Evolutionary conservation across 1,140 invertebrate genomes (phyloP), one percentile per base, ranked within the genome.

Genomic region (Achatina immaculata): DNA sequence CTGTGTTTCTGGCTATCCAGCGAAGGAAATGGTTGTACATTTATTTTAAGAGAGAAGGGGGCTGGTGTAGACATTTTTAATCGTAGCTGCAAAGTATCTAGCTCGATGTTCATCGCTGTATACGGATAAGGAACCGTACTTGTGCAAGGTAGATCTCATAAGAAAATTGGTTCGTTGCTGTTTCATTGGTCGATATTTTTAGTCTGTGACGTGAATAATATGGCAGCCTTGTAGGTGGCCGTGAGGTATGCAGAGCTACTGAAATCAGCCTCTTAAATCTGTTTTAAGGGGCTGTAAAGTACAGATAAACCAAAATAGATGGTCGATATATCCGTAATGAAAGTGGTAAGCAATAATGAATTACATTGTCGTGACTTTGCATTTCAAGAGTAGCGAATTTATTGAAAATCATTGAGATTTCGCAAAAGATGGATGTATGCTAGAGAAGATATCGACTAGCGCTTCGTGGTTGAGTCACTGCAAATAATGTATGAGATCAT

Each of bases 131-230:
- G n/a, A n/a, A n/a, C n/a, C n/a, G n/a, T n/a, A n/a, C n/a, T n/a
- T n/a, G n/a, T n/a, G 24, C 7, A 69, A 69, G 66, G 66, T 14
- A 69, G 9, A 66, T 36, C 62, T 11, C 62, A 7, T 7, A 66
- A 7, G 40, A 36, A 31, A 42, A 36, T 38, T 38, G 34, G 36
- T 34, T 69, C 36, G 36, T 38, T 6, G 34, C 3, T 14, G 19
- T 76, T 76, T 58, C 48, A 58, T 76, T 76, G 74, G 74, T 21
- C 16, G 34, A n/a, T 76, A 76, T 76, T 76, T 76, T 16, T 76
- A 76, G 45, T 11, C 48, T 58, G 45, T 58, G 74, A 58, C 6
- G 74, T 76, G 74, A 76, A 76, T 76, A 76, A 76, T 58, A 76
- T 76, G 74, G 74, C 74, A 55, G 74, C 51, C 74, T 58, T 76